Percentiles rank a stretch among this genome's conserved stretches.
These are phyloP conservation scores for Trichogramma dendrolimi DNA, from an alignment of 2,888 invertebrate species.

Conservation along the genomic window DNA sequence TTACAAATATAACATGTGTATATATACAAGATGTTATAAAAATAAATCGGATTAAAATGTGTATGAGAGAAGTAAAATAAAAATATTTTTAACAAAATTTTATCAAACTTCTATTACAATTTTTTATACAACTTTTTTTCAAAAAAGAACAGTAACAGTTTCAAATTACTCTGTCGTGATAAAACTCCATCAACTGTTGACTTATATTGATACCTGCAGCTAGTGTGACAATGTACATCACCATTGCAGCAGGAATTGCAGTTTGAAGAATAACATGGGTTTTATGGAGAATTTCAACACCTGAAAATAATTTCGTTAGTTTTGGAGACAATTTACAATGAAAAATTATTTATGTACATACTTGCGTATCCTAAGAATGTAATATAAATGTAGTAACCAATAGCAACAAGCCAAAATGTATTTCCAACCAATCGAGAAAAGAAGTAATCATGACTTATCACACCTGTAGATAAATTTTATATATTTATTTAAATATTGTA, in stretches of 20 bases:
- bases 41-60: slow-evolving; percentile 30
- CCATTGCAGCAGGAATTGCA: slow-evolving; percentile 72
- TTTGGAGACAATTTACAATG: neutral
- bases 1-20: slow-evolving; percentile 17
- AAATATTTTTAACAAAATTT: slow-evolving; percentile 29
- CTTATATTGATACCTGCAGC: slow-evolving; percentile 81
- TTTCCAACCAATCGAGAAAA: slow-evolving; percentile 83
- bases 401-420: slow-evolving; percentile 86
- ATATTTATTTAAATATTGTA: slow-evolving; percentile 7
- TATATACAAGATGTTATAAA: slow-evolving; percentile 33
- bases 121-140: slow-evolving; percentile 10
- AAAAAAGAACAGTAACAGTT: slow-evolving; percentile 1
- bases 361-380: slow-evolving; percentile 95
- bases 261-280: slow-evolving; percentile 75
- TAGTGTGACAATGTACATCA: slow-evolving; percentile 75
- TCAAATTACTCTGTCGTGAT: slow-evolving; percentile 73
- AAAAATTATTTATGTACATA: slow-evolving; percentile 54
- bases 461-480: slow-evolving; percentile 57
- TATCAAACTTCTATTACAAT: slow-evolving; percentile 7
- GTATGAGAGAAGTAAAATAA: slow-evolving; percentile 30
- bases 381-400: slow-evolving; percentile 91
- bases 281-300: slow-evolving; percentile 80
- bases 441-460: slow-evolving; percentile 74
- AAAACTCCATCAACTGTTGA: slow-evolving; percentile 75
- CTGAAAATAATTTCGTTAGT: slow-evolving; percentile 53